Conservation (phyloP, 2,113 vertebrate species). For the Taxidea taxus region DNA sequence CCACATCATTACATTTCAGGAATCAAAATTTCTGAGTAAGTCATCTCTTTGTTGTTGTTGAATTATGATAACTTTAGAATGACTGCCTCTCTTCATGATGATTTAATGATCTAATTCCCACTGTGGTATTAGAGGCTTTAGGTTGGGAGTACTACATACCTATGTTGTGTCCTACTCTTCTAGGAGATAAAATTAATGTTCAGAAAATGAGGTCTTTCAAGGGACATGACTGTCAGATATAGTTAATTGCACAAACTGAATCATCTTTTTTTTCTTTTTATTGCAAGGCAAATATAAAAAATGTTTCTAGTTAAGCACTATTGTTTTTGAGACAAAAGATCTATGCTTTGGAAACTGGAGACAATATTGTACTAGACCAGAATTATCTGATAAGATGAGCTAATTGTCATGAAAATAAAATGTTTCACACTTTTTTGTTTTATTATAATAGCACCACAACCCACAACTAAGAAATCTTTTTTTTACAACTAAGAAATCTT, state of each 20-base stretch:
- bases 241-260: neutral
- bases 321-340: neutral
- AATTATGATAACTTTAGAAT: neutral
- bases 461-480: conserved; percentile 19
- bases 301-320: neutral
- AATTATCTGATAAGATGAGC: neutral
- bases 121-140: neutral
- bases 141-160: neutral
- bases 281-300: neutral
- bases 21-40: neutral
- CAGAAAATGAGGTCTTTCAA: neutral
- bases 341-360: neutral
- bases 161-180: neutral
- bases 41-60: neutral
- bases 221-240: neutral
- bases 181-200: neutral
- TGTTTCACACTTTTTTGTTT: neutral
- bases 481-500: conserved; percentile 19
- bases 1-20: neutral
- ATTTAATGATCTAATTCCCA: neutral
- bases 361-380: neutral
- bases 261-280: neutral
- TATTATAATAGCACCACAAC: neutral
- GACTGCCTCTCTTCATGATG: neutral
- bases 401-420: neutral